Evolutionary conservation across 2,888 invertebrate species (phyloP), one percentile per base, ranked within the genome.

Genomic region (Oxystoma pomonae): DNA sequence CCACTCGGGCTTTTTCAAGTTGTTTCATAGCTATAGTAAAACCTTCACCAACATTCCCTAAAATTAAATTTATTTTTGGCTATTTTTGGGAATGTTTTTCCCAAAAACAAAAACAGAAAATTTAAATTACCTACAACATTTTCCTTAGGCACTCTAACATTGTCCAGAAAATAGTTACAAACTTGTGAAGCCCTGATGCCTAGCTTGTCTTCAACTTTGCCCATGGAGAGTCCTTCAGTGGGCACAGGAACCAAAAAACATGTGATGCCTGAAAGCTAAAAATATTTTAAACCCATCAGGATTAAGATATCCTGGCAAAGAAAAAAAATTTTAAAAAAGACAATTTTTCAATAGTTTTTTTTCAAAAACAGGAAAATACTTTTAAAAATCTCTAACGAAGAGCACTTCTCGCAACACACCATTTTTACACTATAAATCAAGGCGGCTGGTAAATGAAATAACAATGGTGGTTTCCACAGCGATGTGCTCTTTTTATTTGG

Each of bases 1-100:
- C 91, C 53, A 91, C 87, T 70, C 91, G 78, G 0, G 86, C 91
- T 74, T 86, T 86, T 80, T 91, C 90, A 53, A 87, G 77, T 73
- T 87, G 86, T 56, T 75, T 82, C 90, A 91, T 90, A 19, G 91
- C 91, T 64, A 90, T 86, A 76, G 83, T 85, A 80, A 91, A 91
- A 3, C 91, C 91, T 57, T 84, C 84, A 0, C 90, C 90, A 55
- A 81, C 69, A 65, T 65, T 68, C 67, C 79, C 78, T 65, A 77
- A 57, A 68, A 83, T 58, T 55, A n/a, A 50, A n/a, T n/a, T 50
- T 50, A 12, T 50, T 50, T 50, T 50, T n/a, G 12, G 9, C 12
- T 12, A 50, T 50, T n/a, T n/a, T n/a, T n/a, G n/a, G n/a, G n/a
- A n/a, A n/a, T n/a, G n/a, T n/a, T n/a, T n/a, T n/a, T n/a, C n/a